phyloP scores from a whole-genome alignment of 2,113 vertebrate species.

The Drymodes brunneopygia region DNA sequence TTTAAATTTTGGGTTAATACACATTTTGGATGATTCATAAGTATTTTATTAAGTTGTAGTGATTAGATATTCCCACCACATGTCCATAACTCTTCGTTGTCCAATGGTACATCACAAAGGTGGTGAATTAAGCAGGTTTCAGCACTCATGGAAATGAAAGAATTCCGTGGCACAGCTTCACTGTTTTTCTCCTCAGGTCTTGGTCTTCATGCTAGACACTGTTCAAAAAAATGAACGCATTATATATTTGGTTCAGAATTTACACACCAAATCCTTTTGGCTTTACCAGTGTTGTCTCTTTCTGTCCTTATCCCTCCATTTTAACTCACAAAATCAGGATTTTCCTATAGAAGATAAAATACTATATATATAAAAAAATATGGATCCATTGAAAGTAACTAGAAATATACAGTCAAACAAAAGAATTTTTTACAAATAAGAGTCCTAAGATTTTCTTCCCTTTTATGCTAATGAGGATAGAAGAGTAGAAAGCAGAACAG shows the following conservation, averaged over 20 bases:
- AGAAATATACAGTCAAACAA: background rate
- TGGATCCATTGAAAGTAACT: background rate
- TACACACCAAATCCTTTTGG: background rate
- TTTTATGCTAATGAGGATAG: background rate
- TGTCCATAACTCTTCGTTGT: background rate
- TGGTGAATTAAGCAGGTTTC: background rate
- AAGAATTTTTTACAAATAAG: background rate
- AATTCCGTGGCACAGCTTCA: background rate
- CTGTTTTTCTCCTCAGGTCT: background rate
- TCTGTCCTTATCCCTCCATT: background rate
- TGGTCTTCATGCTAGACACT: background rate
- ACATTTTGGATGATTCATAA: background rate
- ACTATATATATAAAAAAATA: background rate
- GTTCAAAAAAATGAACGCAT: background rate
- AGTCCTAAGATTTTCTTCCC: background rate
- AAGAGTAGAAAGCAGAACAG: background rate
- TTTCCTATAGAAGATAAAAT: background rate
- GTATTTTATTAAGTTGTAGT: background rate
- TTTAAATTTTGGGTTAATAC: background rate
- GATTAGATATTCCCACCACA: background rate
- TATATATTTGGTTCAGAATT: background rate
- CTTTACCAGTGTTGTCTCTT: background rate
- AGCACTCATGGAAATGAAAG: background rate
- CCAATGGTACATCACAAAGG: rapidly evolving
- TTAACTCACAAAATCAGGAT: background rate